Evolutionary conservation across 2,113 vertebrate genomes (phyloP), one percentile per base, ranked within the genome.

Genomic region (Paralichthys olivaceus): DNA sequence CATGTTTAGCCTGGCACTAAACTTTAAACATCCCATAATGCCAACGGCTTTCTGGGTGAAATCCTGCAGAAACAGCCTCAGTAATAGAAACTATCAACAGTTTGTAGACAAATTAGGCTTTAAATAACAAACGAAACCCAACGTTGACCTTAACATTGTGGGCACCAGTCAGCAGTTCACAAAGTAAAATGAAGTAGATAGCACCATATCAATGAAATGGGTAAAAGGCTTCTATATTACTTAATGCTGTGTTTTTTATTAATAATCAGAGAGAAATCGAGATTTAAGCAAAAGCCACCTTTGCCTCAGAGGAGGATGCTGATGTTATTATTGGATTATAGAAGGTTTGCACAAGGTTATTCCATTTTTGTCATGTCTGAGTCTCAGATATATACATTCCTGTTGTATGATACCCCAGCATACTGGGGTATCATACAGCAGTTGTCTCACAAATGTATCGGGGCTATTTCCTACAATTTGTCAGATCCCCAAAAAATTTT

Each of bases 71-170:
- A 49, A 64, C 71, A 77, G 40, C 29, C 26, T 28, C 59, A 8
- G 70, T n/a, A 79, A 79, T n/a, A 47, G 75, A 19, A 14, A 32
- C 65, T 14, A 64, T 73, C 49, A 34, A 51, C 47, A 77, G 51
- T 75, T 84, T 82, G 55, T 72, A 67, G 70, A 58, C 55, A 72
- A 84, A 81, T 17, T 53, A 69, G 72, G 17, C n/a, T 4, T 22
- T 37, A 72, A 84, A 82, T 61, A 62, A 28, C 70, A 49, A 49
- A 49, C 19, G 19, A 19, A 49, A 17, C 15, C 19, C 4, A 5
- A 19, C 6, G 17, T 5, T 15, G 45, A 40, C 9, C 11, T 40
- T 9, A 40, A 40, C 37, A 40, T 2, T 12, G 37, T 13, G 37
- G 37, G 37, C 37, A 40, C 37, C 37, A 40, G 37, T 40, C 37